Evolutionary conservation across 64 coral and sea anemone species (phyloP).

Genomic region (Porites australiensis): DNA sequence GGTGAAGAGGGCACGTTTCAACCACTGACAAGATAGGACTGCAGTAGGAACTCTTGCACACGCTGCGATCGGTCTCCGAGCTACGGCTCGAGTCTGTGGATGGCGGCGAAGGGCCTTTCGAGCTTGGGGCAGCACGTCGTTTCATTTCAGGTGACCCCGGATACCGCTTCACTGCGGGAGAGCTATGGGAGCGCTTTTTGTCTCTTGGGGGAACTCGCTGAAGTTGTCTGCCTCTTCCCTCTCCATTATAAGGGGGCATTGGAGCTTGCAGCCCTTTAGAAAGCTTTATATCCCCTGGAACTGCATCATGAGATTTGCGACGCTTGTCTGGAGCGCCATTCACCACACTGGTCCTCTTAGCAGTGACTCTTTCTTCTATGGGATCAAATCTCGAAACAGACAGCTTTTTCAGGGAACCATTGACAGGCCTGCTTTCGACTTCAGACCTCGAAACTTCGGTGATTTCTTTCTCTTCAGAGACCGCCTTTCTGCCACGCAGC

Average conservation of each 20-base stretch:
- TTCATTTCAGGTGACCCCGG: neutral
- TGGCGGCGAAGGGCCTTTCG: conserved; percentile 3
- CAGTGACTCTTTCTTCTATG: conserved; percentile 18
- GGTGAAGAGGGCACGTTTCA: conserved; percentile 75
- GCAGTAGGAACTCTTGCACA: conserved; percentile 67
- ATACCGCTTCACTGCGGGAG: conserved; percentile 20
- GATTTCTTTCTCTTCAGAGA: conserved; percentile 49
- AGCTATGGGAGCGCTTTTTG: neutral
- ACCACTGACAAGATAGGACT: conserved; percentile 90
- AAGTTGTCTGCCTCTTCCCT: neutral
- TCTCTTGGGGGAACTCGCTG: neutral
- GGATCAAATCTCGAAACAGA: neutral
- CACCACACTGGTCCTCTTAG: neutral
- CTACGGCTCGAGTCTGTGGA: conserved; percentile 30
- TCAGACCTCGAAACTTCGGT: neutral
- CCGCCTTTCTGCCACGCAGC: conserved; percentile 60
- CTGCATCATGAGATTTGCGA: conserved; percentile 49
- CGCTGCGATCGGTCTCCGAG: conserved; percentile 11
- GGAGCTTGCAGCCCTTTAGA: conserved; percentile 34
- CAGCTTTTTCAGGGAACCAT: conserved; percentile 18
- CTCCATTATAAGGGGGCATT: conserved; percentile 5
- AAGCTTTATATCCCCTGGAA: conserved; percentile 9
- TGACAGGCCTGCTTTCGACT: neutral
- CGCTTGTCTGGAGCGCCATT: conserved; percentile 22
- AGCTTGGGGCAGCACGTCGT: neutral